Evolutionary conservation across 2,113 vertebrate species (phyloP).

Genomic region (Alethe diademata): DNA sequence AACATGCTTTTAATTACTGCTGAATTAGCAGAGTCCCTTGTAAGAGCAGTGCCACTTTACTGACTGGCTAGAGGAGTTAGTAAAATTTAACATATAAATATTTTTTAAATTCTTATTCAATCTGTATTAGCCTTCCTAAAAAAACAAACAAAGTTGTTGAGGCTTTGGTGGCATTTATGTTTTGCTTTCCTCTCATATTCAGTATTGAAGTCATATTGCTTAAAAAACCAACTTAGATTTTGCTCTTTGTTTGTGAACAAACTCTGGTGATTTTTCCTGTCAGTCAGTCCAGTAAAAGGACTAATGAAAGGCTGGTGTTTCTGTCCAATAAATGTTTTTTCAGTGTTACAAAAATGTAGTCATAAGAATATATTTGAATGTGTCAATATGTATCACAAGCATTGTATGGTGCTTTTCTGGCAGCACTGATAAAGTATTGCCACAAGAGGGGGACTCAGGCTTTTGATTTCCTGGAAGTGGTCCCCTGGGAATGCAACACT

Average conservation of each 20-base stretch:
- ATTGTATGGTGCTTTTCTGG: neutral
- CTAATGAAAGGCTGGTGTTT: neutral
- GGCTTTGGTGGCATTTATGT: neutral
- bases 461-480: neutral
- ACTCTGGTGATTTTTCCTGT: neutral
- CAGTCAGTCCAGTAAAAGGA: neutral
- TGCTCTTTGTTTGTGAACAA: neutral
- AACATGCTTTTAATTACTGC: neutral
- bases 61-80: neutral
- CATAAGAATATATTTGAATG: neutral
- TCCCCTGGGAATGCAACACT: neutral
- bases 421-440: neutral
- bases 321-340: neutral
- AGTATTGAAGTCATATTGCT: neutral
- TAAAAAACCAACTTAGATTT: neutral
- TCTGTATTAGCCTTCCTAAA: neutral
- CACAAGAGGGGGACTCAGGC: slow-evolving; percentile 18
- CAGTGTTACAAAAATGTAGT: neutral
- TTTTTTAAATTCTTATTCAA: neutral
- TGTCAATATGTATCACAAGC: neutral
- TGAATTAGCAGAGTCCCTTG: neutral
- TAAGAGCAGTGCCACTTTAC: neutral
- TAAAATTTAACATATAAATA: neutral
- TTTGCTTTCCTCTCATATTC: neutral
- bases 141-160: neutral